Evolutionary conservation across 2,797 vertebrate species (phyloP).

Genomic region (Ctenosaura bakeri): DNA sequence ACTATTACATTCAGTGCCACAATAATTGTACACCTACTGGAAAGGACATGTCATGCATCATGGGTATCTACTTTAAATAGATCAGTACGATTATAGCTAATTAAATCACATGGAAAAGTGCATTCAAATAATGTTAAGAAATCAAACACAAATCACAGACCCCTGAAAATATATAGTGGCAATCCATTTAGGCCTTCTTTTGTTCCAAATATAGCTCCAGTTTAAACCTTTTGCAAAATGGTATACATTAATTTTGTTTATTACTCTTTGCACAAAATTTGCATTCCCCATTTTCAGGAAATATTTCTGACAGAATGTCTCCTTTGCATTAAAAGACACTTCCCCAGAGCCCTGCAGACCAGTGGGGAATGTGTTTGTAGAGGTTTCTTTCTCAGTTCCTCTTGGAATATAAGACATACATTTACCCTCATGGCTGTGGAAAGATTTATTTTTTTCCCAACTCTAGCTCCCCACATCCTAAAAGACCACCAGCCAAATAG

Average conservation of each 20-base stretch:
- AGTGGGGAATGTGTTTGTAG: background rate
- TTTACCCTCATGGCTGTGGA: background rate
- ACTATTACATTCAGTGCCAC: conserved; percentile 66
- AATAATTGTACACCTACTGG: conserved; percentile 57
- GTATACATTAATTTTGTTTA: background rate
- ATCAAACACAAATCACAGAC: conserved; percentile 46
- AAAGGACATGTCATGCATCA: conserved; percentile 66
- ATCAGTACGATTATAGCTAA: conserved; percentile 66
- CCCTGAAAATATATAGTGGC: conserved; percentile 51
- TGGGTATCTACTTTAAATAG: conserved; percentile 59
- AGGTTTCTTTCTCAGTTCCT: background rate
- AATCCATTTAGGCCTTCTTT: background rate
- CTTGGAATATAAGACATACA: background rate
- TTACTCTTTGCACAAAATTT: background rate
- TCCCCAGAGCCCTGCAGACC: background rate
- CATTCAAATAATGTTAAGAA: conserved; percentile 61
- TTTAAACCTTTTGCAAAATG: background rate
- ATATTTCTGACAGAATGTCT: background rate
- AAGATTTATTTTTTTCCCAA: background rate
- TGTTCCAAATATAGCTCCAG: background rate
- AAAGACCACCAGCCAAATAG: background rate
- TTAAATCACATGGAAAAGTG: conserved; percentile 69
- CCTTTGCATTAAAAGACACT: background rate
- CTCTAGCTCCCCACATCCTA: background rate
- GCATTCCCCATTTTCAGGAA: background rate